Conservation (phyloP, 2,113 vertebrate genomes). For the Nicator chloris region DNA sequence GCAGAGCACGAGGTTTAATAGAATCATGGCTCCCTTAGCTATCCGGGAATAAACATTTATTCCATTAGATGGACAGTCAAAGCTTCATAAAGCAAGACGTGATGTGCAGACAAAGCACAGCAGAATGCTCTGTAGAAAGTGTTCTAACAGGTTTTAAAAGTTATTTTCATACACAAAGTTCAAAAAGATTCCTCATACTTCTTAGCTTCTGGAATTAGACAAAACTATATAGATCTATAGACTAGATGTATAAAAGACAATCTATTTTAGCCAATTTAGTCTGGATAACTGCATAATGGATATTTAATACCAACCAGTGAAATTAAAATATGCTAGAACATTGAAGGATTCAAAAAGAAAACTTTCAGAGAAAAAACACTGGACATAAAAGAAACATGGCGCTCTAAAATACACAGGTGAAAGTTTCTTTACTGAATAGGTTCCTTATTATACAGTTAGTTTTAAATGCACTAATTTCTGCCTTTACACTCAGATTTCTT, state of each 20-base stretch:
- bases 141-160: neutral
- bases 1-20: neutral
- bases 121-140: neutral
- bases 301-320: neutral
- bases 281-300: neutral
- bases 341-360: neutral
- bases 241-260: neutral
- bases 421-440: neutral
- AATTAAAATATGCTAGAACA: neutral
- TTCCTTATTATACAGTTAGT: neutral
- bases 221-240: neutral
- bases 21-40: neutral
- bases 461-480: neutral
- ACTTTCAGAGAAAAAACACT: neutral
- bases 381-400: neutral
- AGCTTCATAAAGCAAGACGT: neutral
- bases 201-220: neutral
- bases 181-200: neutral
- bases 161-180: neutral
- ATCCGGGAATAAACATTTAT: neutral
- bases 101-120: neutral
- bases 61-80: neutral
- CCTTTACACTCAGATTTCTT: neutral
- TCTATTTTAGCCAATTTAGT: neutral
- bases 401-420: neutral